phyloP scores from a whole-genome alignment of 2,113 vertebrate species.

The Centrocercus urophasianus region DNA sequence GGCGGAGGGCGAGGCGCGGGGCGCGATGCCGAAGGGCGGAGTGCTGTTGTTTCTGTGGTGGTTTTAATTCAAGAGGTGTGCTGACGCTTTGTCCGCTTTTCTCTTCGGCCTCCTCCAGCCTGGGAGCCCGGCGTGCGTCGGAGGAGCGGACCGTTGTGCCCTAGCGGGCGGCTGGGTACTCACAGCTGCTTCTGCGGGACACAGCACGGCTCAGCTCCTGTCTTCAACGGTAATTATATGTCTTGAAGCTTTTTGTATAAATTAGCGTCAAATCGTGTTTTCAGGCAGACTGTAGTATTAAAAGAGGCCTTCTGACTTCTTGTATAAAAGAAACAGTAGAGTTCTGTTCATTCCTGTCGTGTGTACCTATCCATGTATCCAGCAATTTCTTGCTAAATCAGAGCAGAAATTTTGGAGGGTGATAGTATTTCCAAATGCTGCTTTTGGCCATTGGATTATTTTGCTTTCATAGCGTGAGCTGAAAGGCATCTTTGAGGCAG shows the following conservation, averaged over 20 bases:
- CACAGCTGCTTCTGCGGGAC: neutral
- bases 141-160: neutral
- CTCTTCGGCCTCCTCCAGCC: neutral
- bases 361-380: fast-evolving
- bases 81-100: neutral
- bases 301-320: neutral
- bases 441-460: neutral
- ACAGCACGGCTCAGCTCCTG: neutral
- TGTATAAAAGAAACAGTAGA: neutral
- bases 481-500: neutral
- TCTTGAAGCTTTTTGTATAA: neutral
- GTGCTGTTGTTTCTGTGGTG: neutral
- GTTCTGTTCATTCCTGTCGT: neutral
- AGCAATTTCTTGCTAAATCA: fast-evolving
- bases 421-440: neutral
- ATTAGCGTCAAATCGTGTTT: fast-evolving
- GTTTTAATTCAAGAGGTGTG: neutral
- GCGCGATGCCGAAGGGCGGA: no score
- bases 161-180: neutral
- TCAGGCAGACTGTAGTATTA: neutral
- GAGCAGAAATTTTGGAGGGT: neutral
- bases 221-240: neutral
- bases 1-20: neutral
- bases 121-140: fast-evolving
- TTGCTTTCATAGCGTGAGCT: fast-evolving